Evolutionary conservation across 2,888 invertebrate genomes (phyloP), one percentile per base, ranked within the genome.

Genomic region (Chalcosyrphus nemorum): DNA sequence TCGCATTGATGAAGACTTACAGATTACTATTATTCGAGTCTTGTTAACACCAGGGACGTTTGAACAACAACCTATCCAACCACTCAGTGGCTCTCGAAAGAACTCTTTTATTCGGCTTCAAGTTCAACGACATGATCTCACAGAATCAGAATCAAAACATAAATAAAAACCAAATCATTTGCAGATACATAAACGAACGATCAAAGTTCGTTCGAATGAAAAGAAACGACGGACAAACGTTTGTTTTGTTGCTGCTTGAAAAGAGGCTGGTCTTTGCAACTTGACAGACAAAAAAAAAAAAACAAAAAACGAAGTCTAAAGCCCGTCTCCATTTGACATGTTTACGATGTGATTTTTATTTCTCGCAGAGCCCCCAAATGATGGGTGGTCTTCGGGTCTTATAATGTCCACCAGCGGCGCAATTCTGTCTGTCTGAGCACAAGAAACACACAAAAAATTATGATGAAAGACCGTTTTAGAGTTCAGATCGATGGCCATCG

Each of bases 321-420:
- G 5, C 15, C 41, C 41, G 61, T 59, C 41, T 54, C 47, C 66
- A n/a, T 68, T 82, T 82, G 82, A 82, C 61, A 78, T 78, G 61
- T 82, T 82, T 82, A 78, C 82, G 82, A 78, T 74, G 82, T 82
- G 82, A 78, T 78, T 78, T 68, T 82, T 68, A 72, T 78, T 56
- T 74, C 72, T 66, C 63, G 70, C 56, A 38, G 45, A 74, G 24
- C 47, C 56, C n/a, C 68, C 59, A 65, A 71, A 41, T 45, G 38
- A 71, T 66, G 77, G 76, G 81, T 81, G 81, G 17, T 41, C 54
- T 56, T 5, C 29, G 6, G 35, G 50, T 59, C 59, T 41, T 57
- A 17, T 50, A 43, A 61, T 59, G 52, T 72, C 66, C 65, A 63
- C 41, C 52, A 71, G 81, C 71, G 21, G 52, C n/a, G n/a, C 52